Percentiles rank a stretch among this genome's conserved stretches.
These are phyloP conservation scores for Misgurnus anguillicaudatus DNA, from an alignment of 2,113 vertebrate species.

Conservation along the genomic window DNA sequence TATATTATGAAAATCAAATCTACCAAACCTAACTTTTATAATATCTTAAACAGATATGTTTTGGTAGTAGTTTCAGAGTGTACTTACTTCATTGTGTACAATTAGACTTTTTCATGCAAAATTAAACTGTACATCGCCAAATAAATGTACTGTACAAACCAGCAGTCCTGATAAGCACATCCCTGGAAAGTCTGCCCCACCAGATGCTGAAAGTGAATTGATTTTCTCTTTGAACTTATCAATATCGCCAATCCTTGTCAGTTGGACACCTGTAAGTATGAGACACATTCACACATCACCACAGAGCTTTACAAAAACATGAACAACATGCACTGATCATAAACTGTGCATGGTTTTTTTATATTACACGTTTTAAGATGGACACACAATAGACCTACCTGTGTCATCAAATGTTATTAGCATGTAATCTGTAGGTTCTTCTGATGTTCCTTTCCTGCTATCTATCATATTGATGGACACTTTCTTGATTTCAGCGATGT, in stretches of 20 bases:
- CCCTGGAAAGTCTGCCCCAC: constrained; percentile 8
- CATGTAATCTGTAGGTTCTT: constrained; percentile 24
- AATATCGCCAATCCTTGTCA: constrained; percentile 1
- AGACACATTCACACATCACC: neutral
- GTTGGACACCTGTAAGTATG: neutral
- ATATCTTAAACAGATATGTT: neutral
- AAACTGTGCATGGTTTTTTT: no score
- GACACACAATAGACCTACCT: neutral
- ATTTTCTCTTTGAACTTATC: neutral
- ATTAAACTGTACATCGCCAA: no score
- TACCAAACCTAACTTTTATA: neutral
- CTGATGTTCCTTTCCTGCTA: constrained; percentile 10
- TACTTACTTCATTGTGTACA: no score
- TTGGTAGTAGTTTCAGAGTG: no score
- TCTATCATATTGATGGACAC: neutral
- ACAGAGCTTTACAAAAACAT: constrained; percentile 1
- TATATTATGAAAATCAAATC: neutral
- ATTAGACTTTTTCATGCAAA: no score
- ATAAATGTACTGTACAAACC: constrained; percentile 6
- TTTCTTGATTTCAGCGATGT: neutral
- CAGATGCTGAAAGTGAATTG: neutral
- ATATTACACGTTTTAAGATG: no score
- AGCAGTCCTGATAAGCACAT: constrained; percentile 24
- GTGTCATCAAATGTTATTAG: constrained; percentile 18
- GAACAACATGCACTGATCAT: no score